Percentiles rank a stretch among this genome's conserved stretches.
These are phyloP conservation scores for Gastrophryne carolinensis DNA, from an alignment of 2,797 vertebrate species.

Conservation along the genomic window DNA sequence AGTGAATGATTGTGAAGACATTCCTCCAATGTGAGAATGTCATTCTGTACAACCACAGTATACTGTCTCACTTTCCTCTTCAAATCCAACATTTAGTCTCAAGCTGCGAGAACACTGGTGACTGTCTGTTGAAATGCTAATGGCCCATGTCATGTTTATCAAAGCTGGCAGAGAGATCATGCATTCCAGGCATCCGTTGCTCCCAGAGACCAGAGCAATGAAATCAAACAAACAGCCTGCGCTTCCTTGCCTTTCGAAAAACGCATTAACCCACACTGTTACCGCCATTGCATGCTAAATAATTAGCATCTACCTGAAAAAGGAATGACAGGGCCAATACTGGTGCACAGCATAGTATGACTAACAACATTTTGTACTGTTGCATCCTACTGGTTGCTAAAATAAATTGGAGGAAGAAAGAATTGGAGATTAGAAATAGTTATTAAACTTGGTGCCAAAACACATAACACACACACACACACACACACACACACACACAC, in stretches of 20 bases:
- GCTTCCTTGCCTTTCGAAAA: neutral
- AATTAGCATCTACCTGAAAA: too few species aligned
- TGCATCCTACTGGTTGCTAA: too few species aligned
- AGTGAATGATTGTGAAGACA: conserved; percentile 36
- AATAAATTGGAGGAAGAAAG: neutral
- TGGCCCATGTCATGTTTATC: conserved; percentile 11
- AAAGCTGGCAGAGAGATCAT: conserved; percentile 23
- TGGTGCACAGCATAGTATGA: neutral
- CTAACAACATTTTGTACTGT: too few species aligned
- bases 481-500: neutral
- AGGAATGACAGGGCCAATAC: neutral
- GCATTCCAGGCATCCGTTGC: conserved; percentile 33
- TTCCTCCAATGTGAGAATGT: neutral
- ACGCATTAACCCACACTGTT: neutral
- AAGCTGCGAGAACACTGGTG: fast-evolving
- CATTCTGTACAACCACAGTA: neutral
- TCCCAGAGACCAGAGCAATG: conserved; percentile 18
- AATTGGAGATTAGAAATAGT: neutral
- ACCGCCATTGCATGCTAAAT: neutral
- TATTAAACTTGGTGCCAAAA: neutral
- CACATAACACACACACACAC: too few species aligned
- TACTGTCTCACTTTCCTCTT: neutral
- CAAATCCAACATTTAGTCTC: neutral
- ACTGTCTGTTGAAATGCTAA: conserved; percentile 16
- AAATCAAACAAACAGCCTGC: conserved; percentile 17